Evolutionary conservation across 2,113 vertebrate species (phyloP), one percentile per base, ranked within the genome.

Genomic region (Mormyrus iriodes): DNA sequence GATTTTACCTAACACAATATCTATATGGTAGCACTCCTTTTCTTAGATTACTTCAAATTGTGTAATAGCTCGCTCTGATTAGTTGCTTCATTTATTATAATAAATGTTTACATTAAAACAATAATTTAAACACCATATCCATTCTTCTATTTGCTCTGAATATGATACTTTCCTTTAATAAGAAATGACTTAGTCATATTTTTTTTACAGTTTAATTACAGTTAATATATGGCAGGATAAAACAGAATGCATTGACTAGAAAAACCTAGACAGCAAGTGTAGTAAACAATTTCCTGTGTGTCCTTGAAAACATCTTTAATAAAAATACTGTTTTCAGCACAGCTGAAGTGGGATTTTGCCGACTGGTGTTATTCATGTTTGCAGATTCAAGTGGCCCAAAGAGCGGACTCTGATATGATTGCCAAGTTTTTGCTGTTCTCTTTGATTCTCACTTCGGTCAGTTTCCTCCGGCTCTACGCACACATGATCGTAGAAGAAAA

Each of bases 401-500:
- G n/a, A 44, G 46, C 83, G 24, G 48, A 84, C 51, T 89, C 49
- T 83, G 93, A 90, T 90, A 96, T 95, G 95, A 92, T 90, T 0
- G 13, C 91, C 51, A 44, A 49, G 65, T 83, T 93, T 90, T 48
- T 95, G 91, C 93, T 95, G 3, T 89, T 92, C 89, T 95, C 92
- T 88, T 73, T 94, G 7, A 88, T 93, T 84, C 91, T 96, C 8
- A 85, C 90, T 15, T 91, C 87, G 0, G 91, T 92, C 13, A 88
- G 94, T 3, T 92, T 88, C 90, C 82, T 92, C 42, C 88, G 92
- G 0, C 86, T 92, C 55, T 92, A 92, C 0, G 90, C 93, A 86
- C 93, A 96, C 93, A 94, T 96, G 93, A 88, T 94, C 27, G 92
- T 91, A 0, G 95, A 96, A 3, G 93, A 95, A 9, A 89, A 24